Evolutionary conservation across 1,140 invertebrate genomes (phyloP).

Genomic region (Pseudomyrmex pallidus): DNA sequence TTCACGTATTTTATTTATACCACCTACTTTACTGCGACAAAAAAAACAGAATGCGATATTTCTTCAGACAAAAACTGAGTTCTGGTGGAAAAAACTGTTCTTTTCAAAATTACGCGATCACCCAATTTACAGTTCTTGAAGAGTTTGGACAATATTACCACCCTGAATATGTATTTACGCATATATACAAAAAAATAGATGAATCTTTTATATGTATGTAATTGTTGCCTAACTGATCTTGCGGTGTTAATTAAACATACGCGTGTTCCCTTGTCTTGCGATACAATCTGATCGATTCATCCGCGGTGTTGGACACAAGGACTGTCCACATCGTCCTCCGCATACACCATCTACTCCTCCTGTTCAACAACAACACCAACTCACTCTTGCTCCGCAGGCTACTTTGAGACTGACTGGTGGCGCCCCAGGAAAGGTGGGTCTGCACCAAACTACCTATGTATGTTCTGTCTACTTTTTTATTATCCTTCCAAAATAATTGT

Average conservation of each 20-base stretch:
- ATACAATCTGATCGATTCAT: conserved; percentile 81
- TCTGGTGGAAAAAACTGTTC: neutral
- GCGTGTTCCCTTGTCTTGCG: conserved; percentile 81
- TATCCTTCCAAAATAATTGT: conserved; percentile 74
- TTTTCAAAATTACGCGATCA: conserved; percentile 28
- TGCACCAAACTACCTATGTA: conserved; percentile 86
- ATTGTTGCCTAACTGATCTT: conserved; percentile 80
- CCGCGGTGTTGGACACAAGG: conserved; percentile 88
- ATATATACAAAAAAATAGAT: conserved; percentile 19
- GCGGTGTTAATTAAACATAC: conserved; percentile 82
- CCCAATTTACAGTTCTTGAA: conserved; percentile 32
- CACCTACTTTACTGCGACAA: conserved; percentile 69
- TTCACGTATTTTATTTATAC: conserved; percentile 48
- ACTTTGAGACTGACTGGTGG: conserved; percentile 97
- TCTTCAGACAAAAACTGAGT: conserved; percentile 1
- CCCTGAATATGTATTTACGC: neutral
- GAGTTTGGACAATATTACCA: neutral
- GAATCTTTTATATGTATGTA: conserved; percentile 48
- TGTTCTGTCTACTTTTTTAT: conserved; percentile 83
- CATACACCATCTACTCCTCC: conserved; percentile 88
- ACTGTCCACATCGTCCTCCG: conserved; percentile 95
- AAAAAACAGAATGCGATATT: neutral
- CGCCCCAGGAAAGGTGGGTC: conserved; percentile 96
- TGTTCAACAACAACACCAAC: conserved; percentile 85
- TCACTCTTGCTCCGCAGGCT: conserved; percentile 90